Evolutionary conservation across 2,797 vertebrate species (phyloP).

Genomic region (Gymnodraco acuticeps): DNA sequence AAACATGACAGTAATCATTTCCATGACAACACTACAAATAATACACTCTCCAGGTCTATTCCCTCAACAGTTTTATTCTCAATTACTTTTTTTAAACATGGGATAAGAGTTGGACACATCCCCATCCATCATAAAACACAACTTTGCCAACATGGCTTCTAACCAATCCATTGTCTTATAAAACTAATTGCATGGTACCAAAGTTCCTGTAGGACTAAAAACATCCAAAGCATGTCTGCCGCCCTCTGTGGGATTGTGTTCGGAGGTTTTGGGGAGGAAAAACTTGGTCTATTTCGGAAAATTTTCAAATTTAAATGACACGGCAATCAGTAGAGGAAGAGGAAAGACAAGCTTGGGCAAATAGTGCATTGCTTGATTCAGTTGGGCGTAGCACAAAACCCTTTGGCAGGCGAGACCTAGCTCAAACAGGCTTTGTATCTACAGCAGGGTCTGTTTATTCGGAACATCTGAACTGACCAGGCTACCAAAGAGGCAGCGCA

Average conservation of each 20-base stretch:
- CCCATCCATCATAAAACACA: constrained; percentile 34
- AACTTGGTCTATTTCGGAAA: constrained; percentile 50
- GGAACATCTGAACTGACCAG: constrained; percentile 39
- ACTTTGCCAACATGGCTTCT: constrained; percentile 23
- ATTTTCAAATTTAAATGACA: constrained; percentile 57
- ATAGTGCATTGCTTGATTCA: constrained; percentile 33
- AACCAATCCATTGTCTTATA: constrained; percentile 53
- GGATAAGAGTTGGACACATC: constrained; percentile 18
- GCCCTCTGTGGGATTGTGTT: constrained; percentile 33
- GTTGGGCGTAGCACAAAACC: constrained; percentile 49
- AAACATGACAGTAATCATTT: constrained; percentile 32
- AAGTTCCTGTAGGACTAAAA: constrained; percentile 52
- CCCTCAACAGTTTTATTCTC: constrained; percentile 9
- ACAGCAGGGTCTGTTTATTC: constrained; percentile 38
- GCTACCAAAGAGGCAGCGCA: constrained; percentile 17
- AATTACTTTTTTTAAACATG: constrained; percentile 7
- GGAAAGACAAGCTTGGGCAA: constrained; percentile 38
- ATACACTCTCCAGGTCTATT: constrained; percentile 19
- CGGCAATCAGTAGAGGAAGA: constrained; percentile 56
- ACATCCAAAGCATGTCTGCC: constrained; percentile 46
- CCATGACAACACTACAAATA: constrained; percentile 32
- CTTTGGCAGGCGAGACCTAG: constrained; percentile 43
- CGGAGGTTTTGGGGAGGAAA: constrained; percentile 42
- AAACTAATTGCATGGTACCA: constrained; percentile 60
- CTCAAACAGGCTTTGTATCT: constrained; percentile 32